A percentile compares a stretch with the other conserved stretches of the same genome.
Evolutionary conservation across 2,888 invertebrate genomes (phyloP).

Genomic region (Hermodice carunculata): DNA sequence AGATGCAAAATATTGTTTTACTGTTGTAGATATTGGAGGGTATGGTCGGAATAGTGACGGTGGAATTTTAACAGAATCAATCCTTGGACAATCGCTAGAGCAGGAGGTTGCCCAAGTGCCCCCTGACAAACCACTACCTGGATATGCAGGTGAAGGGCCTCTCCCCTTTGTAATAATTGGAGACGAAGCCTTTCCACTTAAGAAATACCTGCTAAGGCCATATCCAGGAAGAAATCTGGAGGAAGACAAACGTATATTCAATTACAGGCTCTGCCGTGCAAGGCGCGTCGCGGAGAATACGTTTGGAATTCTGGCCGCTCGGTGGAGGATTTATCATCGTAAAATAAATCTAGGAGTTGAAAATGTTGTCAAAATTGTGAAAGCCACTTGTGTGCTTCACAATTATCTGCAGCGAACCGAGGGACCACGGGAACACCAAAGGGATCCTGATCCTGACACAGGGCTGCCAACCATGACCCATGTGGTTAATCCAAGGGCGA

Average conservation of each 20-base stretch:
- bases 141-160: neutral
- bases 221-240: neutral
- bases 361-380: neutral
- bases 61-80: constrained; percentile 8
- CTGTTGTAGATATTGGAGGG: constrained; percentile 6
- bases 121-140: neutral
- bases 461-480: too few relatives aligned
- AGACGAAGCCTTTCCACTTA: constrained; percentile 17
- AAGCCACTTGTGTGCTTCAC: constrained; percentile 8
- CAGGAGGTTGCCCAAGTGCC: neutral
- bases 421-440: too few relatives aligned
- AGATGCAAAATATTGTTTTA: constrained; percentile 4
- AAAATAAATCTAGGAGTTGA: constrained; percentile 2
- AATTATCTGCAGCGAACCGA: constrained; percentile 1
- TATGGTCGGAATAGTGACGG: constrained; percentile 16
- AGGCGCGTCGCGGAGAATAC: constrained; percentile 15
- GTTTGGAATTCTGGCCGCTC: constrained; percentile 18
- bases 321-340: constrained; percentile 4
- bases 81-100: neutral
- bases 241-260: constrained; percentile 19
- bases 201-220: neutral
- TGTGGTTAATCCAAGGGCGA: too few relatives aligned
- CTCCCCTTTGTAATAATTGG: constrained; percentile 1
- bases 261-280: constrained; percentile 24
- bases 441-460: too few relatives aligned